phyloP scores from a whole-genome alignment of 23 tunicate species.

The Halocynthia roretzi region DNA sequence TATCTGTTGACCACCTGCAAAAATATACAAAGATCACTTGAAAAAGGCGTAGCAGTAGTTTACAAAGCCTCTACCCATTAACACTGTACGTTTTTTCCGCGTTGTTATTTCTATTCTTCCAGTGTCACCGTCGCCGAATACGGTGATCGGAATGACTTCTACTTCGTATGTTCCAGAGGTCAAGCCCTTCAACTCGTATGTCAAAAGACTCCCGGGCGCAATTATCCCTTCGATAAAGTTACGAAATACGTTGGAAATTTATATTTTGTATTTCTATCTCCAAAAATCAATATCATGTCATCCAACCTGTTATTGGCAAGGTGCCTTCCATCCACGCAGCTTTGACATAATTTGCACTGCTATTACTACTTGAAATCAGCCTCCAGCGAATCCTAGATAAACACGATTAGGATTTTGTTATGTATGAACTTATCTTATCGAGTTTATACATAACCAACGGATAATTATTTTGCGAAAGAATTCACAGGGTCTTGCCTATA shows the following conservation, averaged over 20 bases:
- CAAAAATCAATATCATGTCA: too few species aligned
- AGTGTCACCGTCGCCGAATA: constrained; percentile 47
- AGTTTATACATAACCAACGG: too few species aligned
- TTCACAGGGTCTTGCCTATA: constrained; percentile 33
- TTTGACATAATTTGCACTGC: too few species aligned
- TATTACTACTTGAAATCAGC: neutral
- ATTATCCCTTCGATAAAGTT: neutral
- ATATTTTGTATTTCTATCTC: neutral
- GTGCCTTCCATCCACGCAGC: too few species aligned
- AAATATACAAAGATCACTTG: constrained; percentile 5
- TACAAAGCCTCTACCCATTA: neutral
- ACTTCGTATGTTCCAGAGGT: constrained; percentile 50
- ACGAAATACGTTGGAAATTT: too few species aligned
- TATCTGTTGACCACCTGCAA: neutral
- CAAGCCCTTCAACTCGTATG: constrained; percentile 33
- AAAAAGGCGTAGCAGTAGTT: constrained; percentile 7
- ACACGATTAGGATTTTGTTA: neutral
- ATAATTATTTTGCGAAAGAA: too few species aligned
- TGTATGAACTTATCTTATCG: too few species aligned
- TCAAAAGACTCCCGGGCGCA: constrained; percentile 37
- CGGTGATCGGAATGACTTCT: constrained; percentile 54
- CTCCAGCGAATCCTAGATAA: constrained; percentile 14
- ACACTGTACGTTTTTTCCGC: constrained; percentile 1
- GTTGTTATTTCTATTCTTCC: constrained; percentile 25
- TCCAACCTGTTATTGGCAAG: too few species aligned